These are phyloP conservation scores for Subacronicta megacephala DNA, from an alignment of 2,888 invertebrate species.

Conservation along the genomic window DNA sequence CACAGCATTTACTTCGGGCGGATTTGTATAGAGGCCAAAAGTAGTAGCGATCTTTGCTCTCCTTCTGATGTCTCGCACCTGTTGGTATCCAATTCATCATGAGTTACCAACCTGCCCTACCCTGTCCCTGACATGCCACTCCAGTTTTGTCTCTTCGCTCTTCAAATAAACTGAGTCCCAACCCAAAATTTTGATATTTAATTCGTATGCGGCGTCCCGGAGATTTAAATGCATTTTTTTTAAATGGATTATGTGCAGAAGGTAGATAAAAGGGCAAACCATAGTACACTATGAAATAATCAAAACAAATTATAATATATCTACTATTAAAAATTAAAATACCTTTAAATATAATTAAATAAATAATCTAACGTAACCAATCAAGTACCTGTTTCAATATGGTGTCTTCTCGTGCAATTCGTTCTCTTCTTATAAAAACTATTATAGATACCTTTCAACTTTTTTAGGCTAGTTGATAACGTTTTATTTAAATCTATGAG, in stretches of 20 bases:
- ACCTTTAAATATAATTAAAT: too few species aligned
- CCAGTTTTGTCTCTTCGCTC: slow-evolving; percentile 17
- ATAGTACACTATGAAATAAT: slow-evolving; percentile 30
- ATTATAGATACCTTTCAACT: too few species aligned
- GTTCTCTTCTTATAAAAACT: background rate
- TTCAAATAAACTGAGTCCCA: slow-evolving; percentile 8
- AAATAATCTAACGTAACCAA: slow-evolving; percentile 7
- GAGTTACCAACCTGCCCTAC: slow-evolving; percentile 38
- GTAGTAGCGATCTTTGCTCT: slow-evolving; percentile 36
- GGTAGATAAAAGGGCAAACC: slow-evolving; percentile 31
- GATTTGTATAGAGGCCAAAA: slow-evolving; percentile 32
- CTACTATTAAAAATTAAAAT: slow-evolving; percentile 16
- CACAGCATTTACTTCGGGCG: slow-evolving; percentile 30
- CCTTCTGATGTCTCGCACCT: slow-evolving; percentile 39
- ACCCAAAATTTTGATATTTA: slow-evolving; percentile 29
- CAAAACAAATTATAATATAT: slow-evolving; percentile 31
- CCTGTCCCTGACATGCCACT: slow-evolving; percentile 10
- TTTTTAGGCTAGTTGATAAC: too few species aligned
- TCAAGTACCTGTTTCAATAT: slow-evolving; percentile 28
- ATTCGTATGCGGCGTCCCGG: slow-evolving; percentile 1
- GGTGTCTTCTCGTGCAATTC: background rate
- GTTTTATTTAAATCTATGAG: too few species aligned
- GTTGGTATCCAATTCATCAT: slow-evolving; percentile 49
- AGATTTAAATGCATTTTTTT: slow-evolving; percentile 9
- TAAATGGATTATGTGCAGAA: slow-evolving; percentile 27